Percentiles rank a stretch among this genome's conserved stretches.
These are phyloP conservation scores for Myripristis jacobus DNA, from an alignment of 2,797 vertebrate species.

Conservation along the genomic window DNA sequence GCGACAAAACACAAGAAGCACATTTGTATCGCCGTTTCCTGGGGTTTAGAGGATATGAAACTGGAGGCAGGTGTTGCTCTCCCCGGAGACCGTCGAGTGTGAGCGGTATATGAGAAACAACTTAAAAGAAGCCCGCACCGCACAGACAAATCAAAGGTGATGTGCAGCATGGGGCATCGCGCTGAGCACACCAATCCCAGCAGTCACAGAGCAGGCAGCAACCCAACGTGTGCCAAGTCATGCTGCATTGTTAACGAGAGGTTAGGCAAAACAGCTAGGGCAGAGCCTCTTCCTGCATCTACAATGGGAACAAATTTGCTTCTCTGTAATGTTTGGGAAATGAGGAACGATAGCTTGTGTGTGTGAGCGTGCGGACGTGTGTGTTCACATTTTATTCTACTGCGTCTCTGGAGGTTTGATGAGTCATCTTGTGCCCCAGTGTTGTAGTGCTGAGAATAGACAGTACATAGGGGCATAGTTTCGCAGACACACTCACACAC, in stretches of 20 bases:
- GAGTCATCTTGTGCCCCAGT: slow-evolving; percentile 38
- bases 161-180: slow-evolving; percentile 48
- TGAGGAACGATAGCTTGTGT: neutral
- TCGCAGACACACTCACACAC: slow-evolving; percentile 10
- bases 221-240: slow-evolving; percentile 58
- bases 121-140: slow-evolving; percentile 34
- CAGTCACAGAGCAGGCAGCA: slow-evolving; percentile 43
- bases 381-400: slow-evolving; percentile 24
- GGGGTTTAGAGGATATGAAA: slow-evolving; percentile 65
- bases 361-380: slow-evolving; percentile 13
- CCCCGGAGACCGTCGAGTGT: slow-evolving; percentile 43
- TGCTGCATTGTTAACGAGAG: slow-evolving; percentile 60
- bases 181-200: slow-evolving; percentile 50
- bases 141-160: slow-evolving; percentile 67
- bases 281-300: slow-evolving; percentile 34
- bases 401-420: slow-evolving; percentile 52
- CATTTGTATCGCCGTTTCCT: slow-evolving; percentile 49
- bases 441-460: slow-evolving; percentile 19
- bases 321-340: neutral
- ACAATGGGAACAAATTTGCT: neutral
- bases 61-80: slow-evolving; percentile 61
- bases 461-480: neutral
- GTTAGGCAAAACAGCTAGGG: slow-evolving; percentile 41
- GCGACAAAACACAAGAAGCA: slow-evolving; percentile 62
- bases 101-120: slow-evolving; percentile 36